Evolutionary conservation across 1,140 invertebrate species (phyloP).

Genomic region (Hylaeus anthracinus): DNA sequence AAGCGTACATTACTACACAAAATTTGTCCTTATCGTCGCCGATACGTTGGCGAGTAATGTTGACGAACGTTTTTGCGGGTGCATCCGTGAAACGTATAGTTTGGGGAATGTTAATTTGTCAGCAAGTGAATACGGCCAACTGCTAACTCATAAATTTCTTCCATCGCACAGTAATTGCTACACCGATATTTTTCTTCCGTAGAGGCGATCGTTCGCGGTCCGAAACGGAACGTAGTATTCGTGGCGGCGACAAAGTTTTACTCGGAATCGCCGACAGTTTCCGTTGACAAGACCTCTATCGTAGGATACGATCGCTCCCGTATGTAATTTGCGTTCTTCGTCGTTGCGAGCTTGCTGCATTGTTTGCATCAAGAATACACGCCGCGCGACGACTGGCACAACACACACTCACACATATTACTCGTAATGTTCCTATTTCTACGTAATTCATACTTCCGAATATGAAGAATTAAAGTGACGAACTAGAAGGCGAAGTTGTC

Average conservation of each 20-base stretch:
- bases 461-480: conserved; percentile 5
- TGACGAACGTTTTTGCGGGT: no score
- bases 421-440: conserved; percentile 67
- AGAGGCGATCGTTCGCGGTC: neutral
- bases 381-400: conserved; percentile 1
- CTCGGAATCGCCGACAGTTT: no score
- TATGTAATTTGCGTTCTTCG: neutral
- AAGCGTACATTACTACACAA: neutral
- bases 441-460: conserved; percentile 39
- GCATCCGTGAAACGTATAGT: no score
- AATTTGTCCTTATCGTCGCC: no score
- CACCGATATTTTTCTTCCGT: neutral
- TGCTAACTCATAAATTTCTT: no score
- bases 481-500: conserved; percentile 26
- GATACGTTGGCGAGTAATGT: no score
- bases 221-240: neutral
- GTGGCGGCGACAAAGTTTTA: no score
- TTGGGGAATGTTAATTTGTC: no score
- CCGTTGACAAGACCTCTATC: no score
- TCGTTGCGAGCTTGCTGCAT: neutral
- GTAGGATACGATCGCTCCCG: neutral
- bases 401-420: conserved; percentile 25
- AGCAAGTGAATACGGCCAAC: no score
- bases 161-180: neutral
- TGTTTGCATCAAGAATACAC: neutral